Base-by-base conservation (phyloP, 2,888 invertebrate species). In the Urechis unicinctus region DNA sequence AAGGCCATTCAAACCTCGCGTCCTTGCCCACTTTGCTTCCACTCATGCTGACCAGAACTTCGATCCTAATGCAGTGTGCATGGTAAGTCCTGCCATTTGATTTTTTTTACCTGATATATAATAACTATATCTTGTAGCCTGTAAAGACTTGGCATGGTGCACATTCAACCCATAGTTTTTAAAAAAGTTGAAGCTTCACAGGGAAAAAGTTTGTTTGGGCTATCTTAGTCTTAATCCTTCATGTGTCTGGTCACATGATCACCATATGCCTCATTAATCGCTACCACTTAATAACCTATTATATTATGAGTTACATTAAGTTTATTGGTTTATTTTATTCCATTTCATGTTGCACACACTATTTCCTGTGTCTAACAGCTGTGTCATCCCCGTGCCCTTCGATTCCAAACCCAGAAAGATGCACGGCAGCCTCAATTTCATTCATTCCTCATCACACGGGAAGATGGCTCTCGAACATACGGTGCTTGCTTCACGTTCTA, bases 401-500 rank as follows among this genome's bases (percentile, higher is more conserved):
- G 89, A 71, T 96, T 98, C 81, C 86, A 91, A 63, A 96, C 95
- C 13, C 94, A 96, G 78, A 92, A 91, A 78, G 91, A 94, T 79
- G 83, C 84, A 17, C 80, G 85, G 55, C 88, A 89, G 68, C 89
- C 94, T 13, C 85, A 84, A 72, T 94, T 96, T 79, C 98, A 98
- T 80, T 91, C 95, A 49, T 98, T 97, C 82, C 87, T 97, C 55
- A 91, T 97, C 60, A 97, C 97, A 17, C 84, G 90, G 68, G 96
- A 97, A 82, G 95, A 98, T 84, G 97, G 96, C 54, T 88, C 88
- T 65, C 83, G 95, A 66, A 88, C 88, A 66, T 94, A 92, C 81
- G 98, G 98, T 58, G 93, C 92, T 72, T 91, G 91, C 72, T 85
- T 93, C 66, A 88, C 94, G 22, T 97, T 97, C 79, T 96, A 89